phyloP scores from a whole-genome alignment of 2,113 vertebrate genomes.

The Ophthalmolycus amberensis region DNA sequence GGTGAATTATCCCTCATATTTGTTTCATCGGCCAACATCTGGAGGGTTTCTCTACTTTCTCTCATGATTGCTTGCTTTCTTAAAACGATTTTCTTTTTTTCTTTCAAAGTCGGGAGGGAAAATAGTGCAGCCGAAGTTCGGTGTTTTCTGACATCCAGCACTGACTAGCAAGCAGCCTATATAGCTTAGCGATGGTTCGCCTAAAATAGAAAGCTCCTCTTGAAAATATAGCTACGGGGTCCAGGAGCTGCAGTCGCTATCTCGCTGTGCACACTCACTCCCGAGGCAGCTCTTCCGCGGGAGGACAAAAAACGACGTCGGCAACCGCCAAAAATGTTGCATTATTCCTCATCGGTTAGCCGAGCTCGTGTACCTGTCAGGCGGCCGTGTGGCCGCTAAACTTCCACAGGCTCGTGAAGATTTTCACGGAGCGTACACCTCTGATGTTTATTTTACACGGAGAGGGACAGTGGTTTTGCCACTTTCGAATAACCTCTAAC shows the following conservation, averaged over 20 bases:
- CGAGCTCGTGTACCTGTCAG: conserved; percentile 32
- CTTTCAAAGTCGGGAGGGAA: background rate
- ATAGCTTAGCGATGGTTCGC: conserved; percentile 37
- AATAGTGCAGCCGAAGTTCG: background rate
- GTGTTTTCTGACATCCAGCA: conserved; percentile 26
- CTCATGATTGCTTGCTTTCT: background rate
- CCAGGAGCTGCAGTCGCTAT: conserved; percentile 57
- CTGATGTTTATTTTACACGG: conserved; percentile 6
- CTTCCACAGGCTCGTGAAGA: conserved; percentile 3
- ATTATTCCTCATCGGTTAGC: conserved; percentile 58
- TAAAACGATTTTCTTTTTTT: background rate
- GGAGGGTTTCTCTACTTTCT: background rate
- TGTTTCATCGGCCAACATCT: background rate
- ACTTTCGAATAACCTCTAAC: conserved; percentile 36
- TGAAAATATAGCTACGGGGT: conserved; percentile 61
- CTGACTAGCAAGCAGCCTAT: conserved; percentile 32
- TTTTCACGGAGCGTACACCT: conserved; percentile 6
- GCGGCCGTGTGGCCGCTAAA: conserved; percentile 36
- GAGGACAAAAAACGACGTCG: conserved; percentile 61
- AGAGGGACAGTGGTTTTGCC: conserved; percentile 38
- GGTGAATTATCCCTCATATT: background rate
- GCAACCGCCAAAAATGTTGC: conserved; percentile 41
- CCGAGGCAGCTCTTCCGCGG: conserved; percentile 50
- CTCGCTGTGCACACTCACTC: conserved; percentile 65
- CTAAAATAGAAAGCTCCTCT: conserved; percentile 65